Conservation (phyloP, 2,888 invertebrate genomes). For the Drosophila cognata region DNA sequence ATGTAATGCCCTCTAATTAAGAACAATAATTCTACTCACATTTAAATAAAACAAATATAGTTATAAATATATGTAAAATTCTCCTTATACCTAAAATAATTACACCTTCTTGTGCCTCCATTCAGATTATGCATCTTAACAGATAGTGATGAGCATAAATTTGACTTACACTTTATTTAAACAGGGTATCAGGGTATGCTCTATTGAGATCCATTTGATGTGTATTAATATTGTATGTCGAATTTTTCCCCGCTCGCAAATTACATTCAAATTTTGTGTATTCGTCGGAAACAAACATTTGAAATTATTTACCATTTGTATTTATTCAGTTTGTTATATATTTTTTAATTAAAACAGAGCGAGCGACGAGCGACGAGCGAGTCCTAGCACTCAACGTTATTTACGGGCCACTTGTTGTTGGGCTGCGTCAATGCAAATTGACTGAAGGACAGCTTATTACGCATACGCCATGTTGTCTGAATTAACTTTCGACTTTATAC, state of each 20-base stretch:
- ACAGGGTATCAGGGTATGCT: conserved; percentile 18
- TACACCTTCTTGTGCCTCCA: background rate
- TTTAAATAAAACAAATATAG: background rate
- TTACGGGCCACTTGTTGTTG: conserved; percentile 6
- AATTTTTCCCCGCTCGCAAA: conserved; percentile 22
- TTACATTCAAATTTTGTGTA: conserved; percentile 34
- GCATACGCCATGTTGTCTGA: conserved; percentile 61
- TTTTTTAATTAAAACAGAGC: conserved; percentile 42
- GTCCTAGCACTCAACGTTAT: conserved; percentile 4
- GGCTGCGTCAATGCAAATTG: conserved; percentile 50
- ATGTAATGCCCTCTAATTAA: background rate
- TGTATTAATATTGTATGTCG: conserved; percentile 39
- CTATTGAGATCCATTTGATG: conserved; percentile 19
- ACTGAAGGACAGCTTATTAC: conserved; percentile 43
- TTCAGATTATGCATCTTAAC: background rate
- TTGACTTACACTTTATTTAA: background rate
- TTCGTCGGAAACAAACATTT: conserved; percentile 5
- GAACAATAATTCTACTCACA: background rate
- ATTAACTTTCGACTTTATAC: conserved; percentile 33
- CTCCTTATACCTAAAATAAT: background rate
- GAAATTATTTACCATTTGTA: conserved; percentile 36
- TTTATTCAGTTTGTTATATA: conserved; percentile 38
- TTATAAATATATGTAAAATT: no score
- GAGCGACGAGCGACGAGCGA: background rate
- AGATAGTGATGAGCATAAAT: no score